Conservation (phyloP, 2,797 vertebrate genomes). For the Eidolon dupreanum region DNA sequence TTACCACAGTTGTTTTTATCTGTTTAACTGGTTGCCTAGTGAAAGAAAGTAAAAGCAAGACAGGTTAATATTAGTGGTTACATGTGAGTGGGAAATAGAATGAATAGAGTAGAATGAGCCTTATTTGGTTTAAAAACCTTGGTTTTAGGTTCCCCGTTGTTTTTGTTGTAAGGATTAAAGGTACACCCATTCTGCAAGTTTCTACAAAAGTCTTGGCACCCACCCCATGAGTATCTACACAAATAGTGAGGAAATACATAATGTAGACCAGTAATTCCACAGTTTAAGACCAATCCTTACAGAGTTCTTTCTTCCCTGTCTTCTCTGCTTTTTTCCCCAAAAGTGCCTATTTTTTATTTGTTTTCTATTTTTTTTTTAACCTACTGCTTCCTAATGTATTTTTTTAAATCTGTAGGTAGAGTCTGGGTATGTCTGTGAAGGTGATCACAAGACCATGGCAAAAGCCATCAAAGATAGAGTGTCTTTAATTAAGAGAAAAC, state of each 20-base stretch:
- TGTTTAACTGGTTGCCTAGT: neutral
- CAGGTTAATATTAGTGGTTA: neutral
- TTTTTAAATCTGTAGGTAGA: slow-evolving; percentile 90
- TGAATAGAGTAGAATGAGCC: neutral
- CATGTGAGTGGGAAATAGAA: neutral
- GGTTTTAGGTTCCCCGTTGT: neutral
- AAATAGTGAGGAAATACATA: neutral
- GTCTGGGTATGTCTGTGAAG: slow-evolving; percentile 98
- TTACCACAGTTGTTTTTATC: neutral
- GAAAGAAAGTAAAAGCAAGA: slow-evolving; percentile 37
- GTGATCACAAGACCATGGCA: slow-evolving; percentile 99
- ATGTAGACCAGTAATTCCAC: neutral
- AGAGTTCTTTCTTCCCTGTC: neutral
- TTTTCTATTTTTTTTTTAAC: slow-evolving; percentile 20
- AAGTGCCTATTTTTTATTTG: neutral
- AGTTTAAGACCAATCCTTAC: neutral
- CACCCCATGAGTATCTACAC: neutral
- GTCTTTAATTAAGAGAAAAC: slow-evolving; percentile 95
- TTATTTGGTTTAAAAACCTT: slow-evolving; percentile 1
- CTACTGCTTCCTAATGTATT: neutral
- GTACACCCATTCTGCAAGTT: neutral
- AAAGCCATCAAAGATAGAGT: slow-evolving; percentile 99
- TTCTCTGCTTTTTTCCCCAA: neutral
- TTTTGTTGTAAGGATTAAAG: slow-evolving; percentile 1
- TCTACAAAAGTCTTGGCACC: neutral